Conservation (phyloP, 37 sponge, comb jelly and placozoan species). For the Beroe ovata region DNA sequence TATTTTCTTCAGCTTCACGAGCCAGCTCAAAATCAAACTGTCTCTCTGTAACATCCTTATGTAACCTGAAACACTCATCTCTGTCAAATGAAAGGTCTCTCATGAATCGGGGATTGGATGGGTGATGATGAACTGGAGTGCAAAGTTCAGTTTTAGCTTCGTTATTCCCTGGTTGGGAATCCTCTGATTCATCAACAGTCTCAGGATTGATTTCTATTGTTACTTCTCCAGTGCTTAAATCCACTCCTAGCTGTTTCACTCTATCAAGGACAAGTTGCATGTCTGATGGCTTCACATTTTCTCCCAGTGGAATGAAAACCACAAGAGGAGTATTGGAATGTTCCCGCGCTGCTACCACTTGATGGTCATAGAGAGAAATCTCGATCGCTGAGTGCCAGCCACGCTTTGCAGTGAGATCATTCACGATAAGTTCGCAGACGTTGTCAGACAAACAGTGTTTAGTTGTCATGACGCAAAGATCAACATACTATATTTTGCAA, state of each 20-base stretch:
- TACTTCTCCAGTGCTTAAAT: slow-evolving; percentile 6
- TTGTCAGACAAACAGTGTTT: neutral
- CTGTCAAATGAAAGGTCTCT: neutral
- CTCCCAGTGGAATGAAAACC: slow-evolving; percentile 1
- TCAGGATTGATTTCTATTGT: neutral
- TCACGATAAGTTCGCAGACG: neutral
- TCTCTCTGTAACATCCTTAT: neutral
- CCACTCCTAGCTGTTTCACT: slow-evolving; percentile 39
- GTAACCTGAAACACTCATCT: slow-evolving; percentile 24
- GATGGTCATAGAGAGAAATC: neutral
- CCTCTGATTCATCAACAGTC: neutral
- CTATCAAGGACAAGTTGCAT: neutral
- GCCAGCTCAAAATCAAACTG: neutral
- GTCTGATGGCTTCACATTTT: neutral
- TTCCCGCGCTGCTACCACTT: slow-evolving; percentile 43
- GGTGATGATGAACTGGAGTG: too few relatives aligned
- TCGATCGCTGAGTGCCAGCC: neutral
- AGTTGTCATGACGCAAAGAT: neutral
- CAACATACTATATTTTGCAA: too few relatives aligned
- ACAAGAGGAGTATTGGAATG: neutral
- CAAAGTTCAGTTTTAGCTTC: neutral
- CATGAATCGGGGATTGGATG: neutral
- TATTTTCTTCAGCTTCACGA: neutral
- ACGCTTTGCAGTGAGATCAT: neutral
- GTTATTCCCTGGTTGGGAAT: neutral